These are phyloP conservation scores for Catocala fraxini DNA, from an alignment of 2,888 invertebrate species.

Conservation along the genomic window DNA sequence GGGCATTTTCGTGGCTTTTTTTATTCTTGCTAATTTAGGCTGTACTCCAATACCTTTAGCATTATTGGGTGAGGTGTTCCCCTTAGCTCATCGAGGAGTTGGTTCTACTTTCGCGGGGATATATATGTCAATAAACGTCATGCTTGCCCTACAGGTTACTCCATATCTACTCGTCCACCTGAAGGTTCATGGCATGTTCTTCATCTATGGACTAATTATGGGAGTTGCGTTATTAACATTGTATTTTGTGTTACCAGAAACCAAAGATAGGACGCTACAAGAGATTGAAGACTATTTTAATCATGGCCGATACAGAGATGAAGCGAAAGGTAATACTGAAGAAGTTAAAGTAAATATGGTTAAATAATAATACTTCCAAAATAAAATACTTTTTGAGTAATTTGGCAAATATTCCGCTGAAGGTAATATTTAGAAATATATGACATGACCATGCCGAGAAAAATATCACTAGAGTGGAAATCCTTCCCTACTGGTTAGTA, in stretches of 20 bases:
- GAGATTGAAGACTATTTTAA: conserved; percentile 27
- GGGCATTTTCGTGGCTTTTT: conserved; percentile 61
- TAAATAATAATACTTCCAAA: neutral
- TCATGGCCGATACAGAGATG: conserved; percentile 1
- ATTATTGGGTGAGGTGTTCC: conserved; percentile 71
- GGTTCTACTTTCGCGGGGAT: conserved; percentile 60
- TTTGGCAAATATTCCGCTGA: too few relatives aligned
- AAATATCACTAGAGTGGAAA: too few relatives aligned
- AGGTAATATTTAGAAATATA: too few relatives aligned
- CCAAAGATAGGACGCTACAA: conserved; percentile 24
- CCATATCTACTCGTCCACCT: neutral
- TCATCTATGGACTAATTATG: neutral
- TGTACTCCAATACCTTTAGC: conserved; percentile 71
- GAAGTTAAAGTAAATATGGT: conserved; percentile 9
- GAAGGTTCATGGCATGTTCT: conserved; percentile 11
- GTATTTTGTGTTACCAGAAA: conserved; percentile 23
- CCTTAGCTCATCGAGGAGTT: conserved; percentile 65
- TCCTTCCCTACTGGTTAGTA: too few relatives aligned
- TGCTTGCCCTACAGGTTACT: conserved; percentile 62
- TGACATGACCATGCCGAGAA: too few relatives aligned
- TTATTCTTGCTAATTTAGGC: conserved; percentile 69
- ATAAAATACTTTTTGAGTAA: too few relatives aligned
- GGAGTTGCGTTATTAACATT: conserved; percentile 5
- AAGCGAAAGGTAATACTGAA: conserved; percentile 1
- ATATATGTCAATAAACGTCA: conserved; percentile 54